A percentile compares a stretch with the other conserved stretches of the same genome.
Evolutionary conservation across 2,113 vertebrate species (phyloP).

Genomic region (Onychostoma macrolepis): DNA sequence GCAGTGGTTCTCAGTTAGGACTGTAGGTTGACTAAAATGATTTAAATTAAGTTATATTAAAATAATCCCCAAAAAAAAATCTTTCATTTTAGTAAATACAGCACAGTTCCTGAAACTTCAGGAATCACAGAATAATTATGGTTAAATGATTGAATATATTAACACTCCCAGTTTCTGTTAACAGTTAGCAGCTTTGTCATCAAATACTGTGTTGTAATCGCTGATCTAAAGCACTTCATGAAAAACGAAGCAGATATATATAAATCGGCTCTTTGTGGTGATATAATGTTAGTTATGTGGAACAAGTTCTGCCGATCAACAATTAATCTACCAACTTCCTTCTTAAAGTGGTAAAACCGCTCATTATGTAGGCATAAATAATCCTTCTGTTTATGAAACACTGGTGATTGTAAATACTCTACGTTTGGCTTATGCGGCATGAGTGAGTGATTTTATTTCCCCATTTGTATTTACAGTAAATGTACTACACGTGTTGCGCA

Average conservation of each 20-base stretch:
- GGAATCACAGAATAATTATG: neutral
- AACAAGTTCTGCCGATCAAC: neutral
- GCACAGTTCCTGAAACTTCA: neutral
- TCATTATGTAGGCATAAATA: neutral
- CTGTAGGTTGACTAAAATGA: neutral
- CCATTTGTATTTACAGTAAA: slow-evolving; percentile 46
- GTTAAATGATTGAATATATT: neutral
- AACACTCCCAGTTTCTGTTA: neutral
- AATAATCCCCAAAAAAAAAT: no score
- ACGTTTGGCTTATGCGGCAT: slow-evolving; percentile 25
- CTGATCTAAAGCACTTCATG: neutral
- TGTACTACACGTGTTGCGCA: slow-evolving; percentile 31
- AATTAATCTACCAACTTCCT: slow-evolving; percentile 7
- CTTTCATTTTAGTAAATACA: neutral
- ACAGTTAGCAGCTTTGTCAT: neutral
- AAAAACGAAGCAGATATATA: neutral
- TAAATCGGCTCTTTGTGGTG: neutral
- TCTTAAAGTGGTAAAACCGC: neutral
- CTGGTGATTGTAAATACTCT: slow-evolving; percentile 5
- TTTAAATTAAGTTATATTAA: neutral
- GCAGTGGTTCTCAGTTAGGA: neutral
- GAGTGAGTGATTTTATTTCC: slow-evolving; percentile 42
- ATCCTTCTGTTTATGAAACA: slow-evolving; percentile 43
- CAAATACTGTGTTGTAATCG: neutral
- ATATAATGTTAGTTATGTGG: neutral